phyloP scores from a whole-genome alignment of 2,113 vertebrate species.

The crab-eating macaque (Macaca fascicularis) region T2T-MFA8v1.1 NC_088391.1:20339501-20340000 shows the following conservation, averaged over 20 bases:
- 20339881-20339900: background rate
- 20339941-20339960: background rate
- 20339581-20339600: background rate
- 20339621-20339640: too few species aligned
- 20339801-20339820: background rate
- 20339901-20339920: slow-evolving; percentile 38
- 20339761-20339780: too few species aligned
- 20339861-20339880: background rate
- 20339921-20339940: background rate
- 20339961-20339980: background rate
- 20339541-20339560: slow-evolving; percentile 1
- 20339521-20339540: slow-evolving; percentile 3
- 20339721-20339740: too few species aligned
- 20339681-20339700: too few species aligned
- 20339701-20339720: too few species aligned
- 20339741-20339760: too few species aligned
- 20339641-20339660: too few species aligned
- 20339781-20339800: background rate
- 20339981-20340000: background rate
- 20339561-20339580: background rate
- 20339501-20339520: background rate
- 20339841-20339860: background rate
- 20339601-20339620: too few species aligned
- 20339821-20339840: background rate
- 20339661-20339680: too few species aligned